Base-by-base conservation (phyloP, 1,140 invertebrate genomes). In the Bombyx mandarina region DNA sequence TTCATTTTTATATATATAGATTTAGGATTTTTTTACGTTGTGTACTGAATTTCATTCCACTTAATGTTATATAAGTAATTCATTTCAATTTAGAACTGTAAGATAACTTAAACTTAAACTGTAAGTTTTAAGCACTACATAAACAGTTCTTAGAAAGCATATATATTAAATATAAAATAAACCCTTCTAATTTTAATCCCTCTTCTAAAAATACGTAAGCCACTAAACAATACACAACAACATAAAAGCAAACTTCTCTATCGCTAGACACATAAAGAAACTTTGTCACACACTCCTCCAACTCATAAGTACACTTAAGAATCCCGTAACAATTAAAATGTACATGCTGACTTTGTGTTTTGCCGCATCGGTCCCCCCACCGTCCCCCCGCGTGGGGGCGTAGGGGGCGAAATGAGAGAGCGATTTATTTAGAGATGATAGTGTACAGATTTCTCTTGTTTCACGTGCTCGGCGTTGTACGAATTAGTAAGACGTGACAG, bases 391-490 rank as follows among this genome's bases (percentile, higher is more conserved):
- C 26, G 26, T 35, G 26, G 26, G 26, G 26, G 26, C 26, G 26
- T 35, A 35, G 26, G 26, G 26, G 48, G n/a, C 22, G 8, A 49
- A 49, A 49, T 49, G 48, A 49, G 51, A 52, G 22, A 8, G 42
- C 22, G 35, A 52, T 52, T 66, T 63, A 55, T 66, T 61, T 63
- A 47, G 57, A 63, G 58, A 67, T 58, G 65, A 63, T 61, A 57
- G 59, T 61, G 62, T 62, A 57, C 62, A 67, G 65, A 67, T 67
- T 69, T 71, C 44, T 43, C 4, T 18, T 22, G 51, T 52, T 35
- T 35, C 26, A 52, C 52, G 51, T 52, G 51, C 54, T 48, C 48
- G 51, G 53, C 53, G 57, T 64, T 57, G 52, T 57, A 67, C 60
- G 65, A 65, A 70, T 69, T 59, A 59, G 52, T 60, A 61, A 8